phyloP scores from a whole-genome alignment of 1,140 invertebrate genomes.

The Bombus waltoni region DNA sequence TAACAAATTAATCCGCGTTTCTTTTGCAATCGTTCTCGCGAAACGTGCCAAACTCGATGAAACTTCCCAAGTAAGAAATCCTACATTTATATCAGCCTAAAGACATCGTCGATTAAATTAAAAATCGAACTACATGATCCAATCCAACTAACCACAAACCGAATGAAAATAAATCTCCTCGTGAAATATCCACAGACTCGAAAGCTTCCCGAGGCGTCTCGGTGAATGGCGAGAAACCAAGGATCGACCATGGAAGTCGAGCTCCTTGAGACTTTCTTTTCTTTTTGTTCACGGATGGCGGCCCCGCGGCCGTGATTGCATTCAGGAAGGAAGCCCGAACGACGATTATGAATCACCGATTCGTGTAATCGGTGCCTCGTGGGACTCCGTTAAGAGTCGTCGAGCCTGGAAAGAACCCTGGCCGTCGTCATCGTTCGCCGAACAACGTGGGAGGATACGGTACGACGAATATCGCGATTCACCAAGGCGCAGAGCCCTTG shows the following conservation, averaged over 20 bases:
- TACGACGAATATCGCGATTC: conserved; percentile 45
- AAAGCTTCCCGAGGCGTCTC: not conserved
- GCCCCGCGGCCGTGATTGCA: conserved; percentile 27
- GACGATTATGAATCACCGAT: conserved; percentile 62
- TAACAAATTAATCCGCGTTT: too few relatives aligned
- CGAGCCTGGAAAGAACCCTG: conserved; percentile 7
- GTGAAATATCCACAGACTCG: not conserved
- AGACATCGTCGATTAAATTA: not conserved
- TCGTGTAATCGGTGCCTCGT: conserved; percentile 60
- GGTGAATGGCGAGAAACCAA: not conserved
- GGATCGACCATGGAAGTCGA: not conserved
- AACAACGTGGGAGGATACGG: conserved; percentile 57
- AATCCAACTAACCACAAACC: not conserved
- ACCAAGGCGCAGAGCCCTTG: conserved; percentile 18
- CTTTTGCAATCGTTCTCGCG: too few relatives aligned
- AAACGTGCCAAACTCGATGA: too few relatives aligned
- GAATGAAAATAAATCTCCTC: not conserved
- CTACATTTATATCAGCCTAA: too few relatives aligned
- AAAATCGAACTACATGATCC: not conserved
- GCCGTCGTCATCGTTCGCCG: conserved; percentile 48
- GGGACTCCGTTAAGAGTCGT: conserved; percentile 33
- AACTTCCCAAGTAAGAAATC: too few relatives aligned
- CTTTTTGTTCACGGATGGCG: not conserved
- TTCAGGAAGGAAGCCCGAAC: conserved; percentile 59
- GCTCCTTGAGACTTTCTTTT: conserved; percentile 10